phyloP scores from a whole-genome alignment of 2,797 vertebrate genomes.

The Tachyglossus aculeatus region DNA sequence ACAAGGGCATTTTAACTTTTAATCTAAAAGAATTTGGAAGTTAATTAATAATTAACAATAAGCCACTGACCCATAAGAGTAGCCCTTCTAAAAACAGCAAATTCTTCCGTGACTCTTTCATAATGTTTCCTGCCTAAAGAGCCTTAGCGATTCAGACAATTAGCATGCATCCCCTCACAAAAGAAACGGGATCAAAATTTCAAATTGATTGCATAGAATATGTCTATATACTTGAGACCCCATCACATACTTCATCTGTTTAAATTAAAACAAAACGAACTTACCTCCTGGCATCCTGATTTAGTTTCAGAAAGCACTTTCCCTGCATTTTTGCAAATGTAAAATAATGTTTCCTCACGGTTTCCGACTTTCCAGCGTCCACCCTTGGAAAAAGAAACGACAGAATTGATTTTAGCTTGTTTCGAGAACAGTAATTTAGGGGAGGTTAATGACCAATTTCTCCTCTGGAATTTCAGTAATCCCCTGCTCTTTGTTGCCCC shows the following conservation, averaged over 20 bases:
- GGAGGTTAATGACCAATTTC: too few species aligned
- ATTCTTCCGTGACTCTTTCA: conserved; percentile 10
- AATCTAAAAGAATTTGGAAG: conserved; percentile 52
- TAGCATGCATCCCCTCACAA: background rate
- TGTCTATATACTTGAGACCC: background rate
- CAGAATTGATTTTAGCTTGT: too few species aligned
- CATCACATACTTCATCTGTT: background rate
- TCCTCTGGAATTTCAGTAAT: too few species aligned
- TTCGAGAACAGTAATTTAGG: too few species aligned
- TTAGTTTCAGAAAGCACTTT: conserved; percentile 69
- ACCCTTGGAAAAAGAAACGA: conserved; percentile 70
- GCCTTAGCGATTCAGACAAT: too few species aligned
- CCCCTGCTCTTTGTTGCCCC: too few species aligned
- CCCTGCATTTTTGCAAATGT: conserved; percentile 82
- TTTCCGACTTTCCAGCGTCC: conserved; percentile 83
- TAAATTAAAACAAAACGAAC: background rate
- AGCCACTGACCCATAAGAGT: conserved; percentile 17
- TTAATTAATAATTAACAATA: conserved; percentile 29
- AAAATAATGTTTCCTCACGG: conserved; percentile 80
- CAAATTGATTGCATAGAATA: background rate
- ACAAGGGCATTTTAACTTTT: conserved; percentile 59
- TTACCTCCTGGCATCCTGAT: conserved; percentile 85
- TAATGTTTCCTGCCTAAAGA: too few species aligned
- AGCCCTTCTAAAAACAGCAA: conserved; percentile 10
- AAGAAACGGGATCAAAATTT: background rate